These are phyloP conservation scores for Pogoniulus pusillus DNA, from an alignment of 2,797 vertebrate genomes.

Conservation along the genomic window DNA sequence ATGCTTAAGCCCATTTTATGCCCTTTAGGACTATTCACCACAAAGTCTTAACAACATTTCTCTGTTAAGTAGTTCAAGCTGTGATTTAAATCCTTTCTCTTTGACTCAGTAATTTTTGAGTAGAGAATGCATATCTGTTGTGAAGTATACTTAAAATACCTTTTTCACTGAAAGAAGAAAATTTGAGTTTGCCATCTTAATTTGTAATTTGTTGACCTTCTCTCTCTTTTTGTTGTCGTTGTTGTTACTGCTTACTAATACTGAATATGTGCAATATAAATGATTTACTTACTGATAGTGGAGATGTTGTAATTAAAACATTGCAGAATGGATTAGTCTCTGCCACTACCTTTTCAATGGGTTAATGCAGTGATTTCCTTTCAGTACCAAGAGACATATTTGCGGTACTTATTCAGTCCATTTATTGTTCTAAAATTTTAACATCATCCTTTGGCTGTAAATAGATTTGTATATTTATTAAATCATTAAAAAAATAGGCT, in stretches of 20 bases:
- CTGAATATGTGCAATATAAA: background rate
- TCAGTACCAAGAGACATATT: conserved; percentile 3
- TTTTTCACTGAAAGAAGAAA: background rate
- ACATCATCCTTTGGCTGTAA: background rate
- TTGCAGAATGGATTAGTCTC: conserved; percentile 12
- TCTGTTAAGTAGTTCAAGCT: conserved; percentile 25
- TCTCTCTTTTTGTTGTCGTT: conserved; percentile 35
- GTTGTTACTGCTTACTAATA: conserved; percentile 41
- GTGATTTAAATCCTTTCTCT: conserved; percentile 37
- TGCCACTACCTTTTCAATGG: conserved; percentile 12
- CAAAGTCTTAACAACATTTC: background rate
- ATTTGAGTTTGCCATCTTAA: background rate
- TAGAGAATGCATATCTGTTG: conserved; percentile 4
- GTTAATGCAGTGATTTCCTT: conserved; percentile 25
- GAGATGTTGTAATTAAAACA: conserved; percentile 35
- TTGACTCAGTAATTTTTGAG: conserved; percentile 44
- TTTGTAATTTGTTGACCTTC: conserved; percentile 5
- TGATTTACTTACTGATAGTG: background rate
- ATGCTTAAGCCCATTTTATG: too few relatives aligned
- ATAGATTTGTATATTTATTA: background rate
- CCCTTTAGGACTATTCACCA: too few relatives aligned
- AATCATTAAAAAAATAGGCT: background rate
- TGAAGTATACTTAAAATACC: background rate
- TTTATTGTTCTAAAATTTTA: conserved; percentile 9
- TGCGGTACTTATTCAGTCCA: background rate